Conservation (phyloP, 2,113 vertebrate genomes). For the Chauna torquata region DNA sequence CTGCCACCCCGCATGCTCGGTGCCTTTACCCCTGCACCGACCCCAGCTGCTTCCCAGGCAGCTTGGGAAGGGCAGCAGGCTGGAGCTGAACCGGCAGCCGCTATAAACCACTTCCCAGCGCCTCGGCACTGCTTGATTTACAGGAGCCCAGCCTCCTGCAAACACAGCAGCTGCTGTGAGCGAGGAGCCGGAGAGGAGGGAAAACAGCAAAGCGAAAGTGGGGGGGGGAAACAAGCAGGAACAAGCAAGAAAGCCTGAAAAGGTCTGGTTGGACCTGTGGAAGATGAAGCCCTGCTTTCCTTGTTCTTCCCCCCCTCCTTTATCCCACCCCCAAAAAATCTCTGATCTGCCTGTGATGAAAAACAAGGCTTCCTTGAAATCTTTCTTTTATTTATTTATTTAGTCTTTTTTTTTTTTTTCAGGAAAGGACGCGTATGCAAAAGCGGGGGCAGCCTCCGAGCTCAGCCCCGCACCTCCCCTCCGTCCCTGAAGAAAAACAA, state of each 20-base stretch:
- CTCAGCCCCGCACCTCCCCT: not conserved
- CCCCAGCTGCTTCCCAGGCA: not conserved
- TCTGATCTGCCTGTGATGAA: not conserved
- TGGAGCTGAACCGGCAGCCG: accelerated
- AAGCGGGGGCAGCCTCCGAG: not conserved
- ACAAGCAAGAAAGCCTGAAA: not conserved
- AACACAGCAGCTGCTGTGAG: not conserved
- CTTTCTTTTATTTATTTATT: not conserved
- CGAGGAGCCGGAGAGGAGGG: accelerated
- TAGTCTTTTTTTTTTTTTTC: not conserved
- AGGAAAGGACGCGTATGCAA: not conserved
- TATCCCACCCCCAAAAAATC: not conserved
- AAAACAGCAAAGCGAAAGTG: not conserved
- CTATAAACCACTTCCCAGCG: not conserved
- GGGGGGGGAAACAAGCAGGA: not conserved
- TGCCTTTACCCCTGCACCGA: not conserved
- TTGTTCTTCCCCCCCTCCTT: not conserved
- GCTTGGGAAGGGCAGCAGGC: not conserved
- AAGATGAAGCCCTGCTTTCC: not conserved
- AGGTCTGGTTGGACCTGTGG: not conserved
- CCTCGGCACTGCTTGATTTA: not conserved
- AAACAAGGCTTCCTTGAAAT: not conserved
- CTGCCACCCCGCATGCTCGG: accelerated
- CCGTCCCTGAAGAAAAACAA: slow-evolving; percentile 19
- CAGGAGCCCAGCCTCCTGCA: not conserved